A percentile compares a stretch with the other conserved stretches of the same genome.
Evolutionary conservation across 2,797 vertebrate species (phyloP).

Genomic region (Catharus ustulatus): DNA sequence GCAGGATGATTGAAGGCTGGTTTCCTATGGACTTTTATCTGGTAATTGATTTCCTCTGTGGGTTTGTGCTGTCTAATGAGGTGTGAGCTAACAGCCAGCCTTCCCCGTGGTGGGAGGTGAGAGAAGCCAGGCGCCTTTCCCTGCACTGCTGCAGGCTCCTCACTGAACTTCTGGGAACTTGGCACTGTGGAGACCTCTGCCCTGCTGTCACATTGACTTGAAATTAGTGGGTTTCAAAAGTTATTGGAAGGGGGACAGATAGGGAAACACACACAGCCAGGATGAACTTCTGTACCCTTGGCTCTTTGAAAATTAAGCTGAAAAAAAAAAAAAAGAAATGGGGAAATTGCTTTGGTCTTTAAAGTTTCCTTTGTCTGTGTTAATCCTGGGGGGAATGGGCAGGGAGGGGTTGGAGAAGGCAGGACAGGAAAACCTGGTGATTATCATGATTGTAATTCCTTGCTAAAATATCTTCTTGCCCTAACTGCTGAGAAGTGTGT

Average conservation of each 20-base stretch:
- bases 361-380: background rate
- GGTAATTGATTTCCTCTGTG: slow-evolving; percentile 67
- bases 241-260: background rate
- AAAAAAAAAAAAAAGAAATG: background rate
- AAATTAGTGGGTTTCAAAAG: slow-evolving; percentile 40
- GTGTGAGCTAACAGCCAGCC: slow-evolving; percentile 55
- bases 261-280: slow-evolving; percentile 1
- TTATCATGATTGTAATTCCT: background rate
- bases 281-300: slow-evolving; percentile 28
- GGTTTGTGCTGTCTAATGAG: slow-evolving; percentile 68
- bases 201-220: slow-evolving; percentile 45
- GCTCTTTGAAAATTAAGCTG: slow-evolving; percentile 27
- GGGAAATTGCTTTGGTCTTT: slow-evolving; percentile 24
- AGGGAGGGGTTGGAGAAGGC: background rate
- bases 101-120: slow-evolving; percentile 52
- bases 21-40: slow-evolving; percentile 66
- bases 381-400: background rate
- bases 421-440: background rate
- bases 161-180: background rate
- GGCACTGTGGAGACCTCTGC: slow-evolving; percentile 48
- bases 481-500: slow-evolving; percentile 57
- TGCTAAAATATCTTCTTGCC: slow-evolving; percentile 30
- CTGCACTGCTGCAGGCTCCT: background rate
- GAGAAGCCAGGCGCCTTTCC: slow-evolving; percentile 21
- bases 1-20: slow-evolving; percentile 48